These are phyloP conservation scores for Apeltes quadracus DNA, from an alignment of 2,113 vertebrate genomes.

Conservation along the genomic window DNA sequence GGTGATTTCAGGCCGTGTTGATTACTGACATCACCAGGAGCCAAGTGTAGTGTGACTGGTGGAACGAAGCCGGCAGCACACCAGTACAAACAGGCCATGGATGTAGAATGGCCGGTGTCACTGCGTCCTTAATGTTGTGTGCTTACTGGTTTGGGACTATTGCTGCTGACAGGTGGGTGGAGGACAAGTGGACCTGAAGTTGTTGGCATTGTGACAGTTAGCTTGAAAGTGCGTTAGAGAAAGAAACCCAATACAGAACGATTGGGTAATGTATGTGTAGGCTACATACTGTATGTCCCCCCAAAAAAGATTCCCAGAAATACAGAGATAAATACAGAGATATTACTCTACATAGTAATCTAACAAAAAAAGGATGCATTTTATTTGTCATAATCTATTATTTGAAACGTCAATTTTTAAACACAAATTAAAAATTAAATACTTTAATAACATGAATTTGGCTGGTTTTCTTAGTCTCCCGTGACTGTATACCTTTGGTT, in stretches of 20 bases:
- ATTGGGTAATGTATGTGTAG: neutral
- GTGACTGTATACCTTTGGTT: neutral
- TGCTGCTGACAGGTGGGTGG: slow-evolving; percentile 6
- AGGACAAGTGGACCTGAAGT: neutral
- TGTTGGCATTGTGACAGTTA: neutral
- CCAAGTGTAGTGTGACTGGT: slow-evolving; percentile 92
- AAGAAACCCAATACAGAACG: neutral
- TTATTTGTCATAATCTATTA: neutral
- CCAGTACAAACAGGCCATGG: slow-evolving; percentile 36
- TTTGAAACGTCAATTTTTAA: neutral
- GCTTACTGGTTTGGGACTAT: slow-evolving; percentile 31
- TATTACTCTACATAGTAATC: neutral
- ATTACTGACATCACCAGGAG: slow-evolving; percentile 97
- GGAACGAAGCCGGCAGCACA: slow-evolving; percentile 84
- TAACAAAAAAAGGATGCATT: neutral
- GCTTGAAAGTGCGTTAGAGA: neutral
- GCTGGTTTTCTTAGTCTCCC: neutral
- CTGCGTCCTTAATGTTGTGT: slow-evolving; percentile 35
- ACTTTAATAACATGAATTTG: neutral
- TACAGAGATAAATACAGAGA: no score
- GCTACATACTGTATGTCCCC: neutral
- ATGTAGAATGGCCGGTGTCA: slow-evolving; percentile 48
- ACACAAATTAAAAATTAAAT: neutral
- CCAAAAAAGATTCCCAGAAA: neutral
- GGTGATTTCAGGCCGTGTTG: slow-evolving; percentile 97